Conservation (phyloP, 2,797 vertebrate species). For the Bryconaethiops microstoma region DNA sequence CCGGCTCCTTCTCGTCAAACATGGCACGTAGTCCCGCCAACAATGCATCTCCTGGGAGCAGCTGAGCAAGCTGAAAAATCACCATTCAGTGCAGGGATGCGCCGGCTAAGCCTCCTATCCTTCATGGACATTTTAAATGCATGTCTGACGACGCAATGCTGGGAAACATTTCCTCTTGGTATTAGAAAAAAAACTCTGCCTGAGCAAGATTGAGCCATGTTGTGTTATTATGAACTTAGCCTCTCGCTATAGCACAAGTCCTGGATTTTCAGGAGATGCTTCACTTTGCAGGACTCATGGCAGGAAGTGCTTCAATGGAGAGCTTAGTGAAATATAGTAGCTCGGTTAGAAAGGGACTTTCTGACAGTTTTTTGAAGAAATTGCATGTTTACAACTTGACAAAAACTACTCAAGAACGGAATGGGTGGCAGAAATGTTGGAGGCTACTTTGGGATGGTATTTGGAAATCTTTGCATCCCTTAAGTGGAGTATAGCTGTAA, state of each 20-base stretch:
- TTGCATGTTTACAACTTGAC: constrained; percentile 10
- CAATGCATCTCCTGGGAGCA: constrained; percentile 41
- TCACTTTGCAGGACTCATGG: background rate
- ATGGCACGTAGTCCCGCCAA: constrained; percentile 38
- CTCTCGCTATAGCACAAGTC: constrained; percentile 14
- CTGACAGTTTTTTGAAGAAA: constrained; percentile 16
- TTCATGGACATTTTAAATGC: constrained; percentile 46
- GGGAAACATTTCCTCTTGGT: constrained; percentile 21
- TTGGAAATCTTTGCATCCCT: background rate
- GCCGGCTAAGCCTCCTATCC: constrained; percentile 39
- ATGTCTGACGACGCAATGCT: constrained; percentile 13
- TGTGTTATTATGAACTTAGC: constrained; percentile 49
- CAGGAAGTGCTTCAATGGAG: constrained; percentile 19
- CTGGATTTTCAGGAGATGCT: constrained; percentile 27
- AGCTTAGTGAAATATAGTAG: constrained; percentile 11
- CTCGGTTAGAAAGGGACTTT: constrained; percentile 14
- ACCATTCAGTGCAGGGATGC: constrained; percentile 37
- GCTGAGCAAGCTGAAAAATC: constrained; percentile 50
- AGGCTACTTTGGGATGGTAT: background rate
- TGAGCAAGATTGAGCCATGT: constrained; percentile 21
- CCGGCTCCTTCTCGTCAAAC: constrained; percentile 50
- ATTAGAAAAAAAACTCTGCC: constrained; percentile 19
- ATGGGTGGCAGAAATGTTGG: background rate
- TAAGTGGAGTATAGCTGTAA: background rate
- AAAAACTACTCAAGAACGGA: background rate